A percentile compares a stretch with the other conserved stretches of the same genome.
Evolutionary conservation across 2,113 vertebrate genomes (phyloP).

Genomic region (Morone chrysops): DNA sequence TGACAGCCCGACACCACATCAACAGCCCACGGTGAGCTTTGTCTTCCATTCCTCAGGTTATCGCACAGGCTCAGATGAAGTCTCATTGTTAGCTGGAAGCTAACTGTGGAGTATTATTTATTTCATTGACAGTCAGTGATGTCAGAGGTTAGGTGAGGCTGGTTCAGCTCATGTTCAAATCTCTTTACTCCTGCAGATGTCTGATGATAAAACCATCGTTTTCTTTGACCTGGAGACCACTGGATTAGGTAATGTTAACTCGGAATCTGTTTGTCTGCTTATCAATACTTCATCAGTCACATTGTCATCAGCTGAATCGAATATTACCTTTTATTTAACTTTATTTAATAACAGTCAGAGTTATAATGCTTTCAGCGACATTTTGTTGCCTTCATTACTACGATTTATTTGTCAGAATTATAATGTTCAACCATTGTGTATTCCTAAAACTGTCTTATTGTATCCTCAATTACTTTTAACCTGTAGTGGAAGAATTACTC

Average conservation of each 20-base stretch:
- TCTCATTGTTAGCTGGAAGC: too few relatives aligned
- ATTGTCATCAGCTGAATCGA: background rate
- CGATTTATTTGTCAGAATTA: background rate
- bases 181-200: conserved; percentile 56
- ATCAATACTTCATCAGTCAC: background rate
- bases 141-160: too few relatives aligned
- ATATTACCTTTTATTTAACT: background rate
- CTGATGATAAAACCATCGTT: conserved; percentile 44
- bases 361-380: background rate
- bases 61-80: too few relatives aligned
- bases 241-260: conserved; percentile 71
- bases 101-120: too few relatives aligned
- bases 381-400: background rate
- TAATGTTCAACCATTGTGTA: too few relatives aligned
- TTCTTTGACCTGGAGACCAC: conserved; percentile 85
- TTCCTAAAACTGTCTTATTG: background rate
- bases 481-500: background rate
- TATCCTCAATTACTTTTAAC: background rate
- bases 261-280: background rate
- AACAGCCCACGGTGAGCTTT: too few relatives aligned
- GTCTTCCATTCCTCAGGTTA: too few relatives aligned
- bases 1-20: too few relatives aligned
- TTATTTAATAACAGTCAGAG: background rate
- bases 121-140: too few relatives aligned
- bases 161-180: background rate